phyloP scores from a whole-genome alignment of 2,113 vertebrate genomes.

The Elachura formosa region DNA sequence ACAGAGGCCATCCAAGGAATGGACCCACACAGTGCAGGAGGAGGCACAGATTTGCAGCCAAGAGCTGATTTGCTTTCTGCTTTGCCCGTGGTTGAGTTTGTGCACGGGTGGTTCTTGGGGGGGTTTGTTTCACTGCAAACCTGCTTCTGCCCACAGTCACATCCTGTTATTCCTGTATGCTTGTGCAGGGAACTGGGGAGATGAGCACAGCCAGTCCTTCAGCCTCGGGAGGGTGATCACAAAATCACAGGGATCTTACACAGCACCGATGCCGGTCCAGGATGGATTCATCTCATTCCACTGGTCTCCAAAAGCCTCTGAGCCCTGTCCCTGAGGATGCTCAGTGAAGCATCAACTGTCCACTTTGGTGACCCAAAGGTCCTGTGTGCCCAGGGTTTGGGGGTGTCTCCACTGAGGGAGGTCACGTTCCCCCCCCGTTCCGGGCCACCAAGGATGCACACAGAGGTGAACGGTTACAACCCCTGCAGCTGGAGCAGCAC shows the following conservation, averaged over 20 bases:
- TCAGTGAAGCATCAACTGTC: background rate
- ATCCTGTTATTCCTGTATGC: background rate
- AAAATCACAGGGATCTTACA: background rate
- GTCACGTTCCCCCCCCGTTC: background rate
- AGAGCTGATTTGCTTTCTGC: background rate
- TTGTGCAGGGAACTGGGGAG: background rate
- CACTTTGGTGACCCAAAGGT: background rate
- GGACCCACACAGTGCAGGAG: background rate
- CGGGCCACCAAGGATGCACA: background rate
- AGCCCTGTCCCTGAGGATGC: background rate
- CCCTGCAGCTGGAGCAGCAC: background rate
- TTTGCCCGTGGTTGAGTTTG: rapidly evolving
- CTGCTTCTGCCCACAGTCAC: background rate
- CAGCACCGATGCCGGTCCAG: rapidly evolving
- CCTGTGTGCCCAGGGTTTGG: background rate
- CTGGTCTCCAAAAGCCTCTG: background rate
- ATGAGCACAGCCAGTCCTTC: background rate
- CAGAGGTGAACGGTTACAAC: background rate
- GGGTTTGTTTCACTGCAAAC: background rate
- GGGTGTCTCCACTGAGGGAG: background rate
- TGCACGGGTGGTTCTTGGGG: background rate
- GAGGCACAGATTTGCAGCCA: background rate
- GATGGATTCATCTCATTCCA: background rate
- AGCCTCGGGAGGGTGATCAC: background rate
- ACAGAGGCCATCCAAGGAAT: background rate